phyloP scores from a whole-genome alignment of 1,140 invertebrate species.

The Pomacea maculata region DNA sequence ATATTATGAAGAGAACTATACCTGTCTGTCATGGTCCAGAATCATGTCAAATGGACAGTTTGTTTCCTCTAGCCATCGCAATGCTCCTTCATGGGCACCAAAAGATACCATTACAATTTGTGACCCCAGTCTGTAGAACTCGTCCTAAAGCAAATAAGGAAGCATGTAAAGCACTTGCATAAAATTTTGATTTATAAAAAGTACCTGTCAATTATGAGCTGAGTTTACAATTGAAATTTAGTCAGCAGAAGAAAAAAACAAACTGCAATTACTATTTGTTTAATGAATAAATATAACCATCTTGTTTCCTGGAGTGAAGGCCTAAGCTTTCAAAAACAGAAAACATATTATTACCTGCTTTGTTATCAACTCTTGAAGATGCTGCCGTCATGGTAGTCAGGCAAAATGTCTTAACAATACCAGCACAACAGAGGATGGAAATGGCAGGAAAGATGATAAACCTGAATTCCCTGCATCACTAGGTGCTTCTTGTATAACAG shows the following conservation, averaged over 20 bases:
- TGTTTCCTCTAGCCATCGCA: constrained; percentile 51
- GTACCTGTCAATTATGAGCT: neutral
- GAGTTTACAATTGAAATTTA: constrained; percentile 1
- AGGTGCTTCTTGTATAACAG: neutral
- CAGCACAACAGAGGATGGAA: constrained; percentile 34
- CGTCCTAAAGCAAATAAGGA: constrained; percentile 29
- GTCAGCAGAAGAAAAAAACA: neutral
- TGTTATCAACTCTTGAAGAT: constrained; percentile 40
- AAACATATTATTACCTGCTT: constrained; percentile 29
- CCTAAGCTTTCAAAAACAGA: too few relatives aligned
- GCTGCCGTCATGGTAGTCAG: constrained; percentile 60
- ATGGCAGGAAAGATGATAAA: neutral
- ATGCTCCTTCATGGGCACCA: constrained; percentile 46
- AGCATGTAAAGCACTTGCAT: neutral
- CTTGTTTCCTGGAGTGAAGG: too few relatives aligned
- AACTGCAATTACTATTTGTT: too few relatives aligned
- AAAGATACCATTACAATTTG: constrained; percentile 49
- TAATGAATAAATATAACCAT: too few relatives aligned
- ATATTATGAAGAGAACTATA: constrained; percentile 17
- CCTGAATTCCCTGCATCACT: neutral
- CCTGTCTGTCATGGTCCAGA: constrained; percentile 48
- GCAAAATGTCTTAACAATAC: constrained; percentile 57
- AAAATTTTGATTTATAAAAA: neutral
- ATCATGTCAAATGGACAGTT: constrained; percentile 49
- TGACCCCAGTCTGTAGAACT: constrained; percentile 31